Percentiles rank a stretch among this genome's conserved stretches.
phyloP scores from a whole-genome alignment of 2,888 invertebrate genomes.

The Ceriagrion tenellum region DNA sequence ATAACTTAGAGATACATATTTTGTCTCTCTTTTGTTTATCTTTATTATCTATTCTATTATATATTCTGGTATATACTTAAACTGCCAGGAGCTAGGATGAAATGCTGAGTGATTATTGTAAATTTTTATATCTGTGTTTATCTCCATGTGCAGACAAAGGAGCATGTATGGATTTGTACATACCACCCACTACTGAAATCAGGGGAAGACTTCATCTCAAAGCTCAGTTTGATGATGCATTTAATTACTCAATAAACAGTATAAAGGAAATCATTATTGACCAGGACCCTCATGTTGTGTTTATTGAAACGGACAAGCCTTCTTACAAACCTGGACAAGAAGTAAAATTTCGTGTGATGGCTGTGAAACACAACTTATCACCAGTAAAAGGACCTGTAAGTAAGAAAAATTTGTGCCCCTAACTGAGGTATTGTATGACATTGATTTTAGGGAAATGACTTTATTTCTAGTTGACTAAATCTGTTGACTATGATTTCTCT shows the following conservation, averaged over 20 bases:
- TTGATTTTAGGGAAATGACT: not conserved
- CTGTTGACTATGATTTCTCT: not conserved
- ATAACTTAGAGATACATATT: too few relatives aligned
- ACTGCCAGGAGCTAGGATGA: too few relatives aligned
- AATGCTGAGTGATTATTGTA: not conserved
- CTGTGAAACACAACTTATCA: constrained; percentile 80
- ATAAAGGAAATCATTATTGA: constrained; percentile 78
- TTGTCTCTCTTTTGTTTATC: too few relatives aligned
- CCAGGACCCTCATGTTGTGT: constrained; percentile 80
- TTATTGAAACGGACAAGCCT: constrained; percentile 82
- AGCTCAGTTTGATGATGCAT: constrained; percentile 75
- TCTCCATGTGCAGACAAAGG: not conserved
- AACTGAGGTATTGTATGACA: not conserved
- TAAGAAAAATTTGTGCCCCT: constrained; percentile 69
- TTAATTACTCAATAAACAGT: constrained; percentile 76
- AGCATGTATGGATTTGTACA: constrained; percentile 69
- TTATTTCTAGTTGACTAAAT: not conserved
- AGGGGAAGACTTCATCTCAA: constrained; percentile 69
- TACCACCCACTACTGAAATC: constrained; percentile 66
- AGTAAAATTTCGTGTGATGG: constrained; percentile 80
- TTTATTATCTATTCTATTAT: too few relatives aligned
- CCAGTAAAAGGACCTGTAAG: constrained; percentile 80
- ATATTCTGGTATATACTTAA: too few relatives aligned
- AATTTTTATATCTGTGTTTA: not conserved
- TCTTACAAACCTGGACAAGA: constrained; percentile 82